Percentiles rank a stretch among this genome's conserved stretches.
These are phyloP conservation scores for Bufo gargarizans DNA, from an alignment of 2,113 vertebrate genomes.

Conservation along the genomic window DNA sequence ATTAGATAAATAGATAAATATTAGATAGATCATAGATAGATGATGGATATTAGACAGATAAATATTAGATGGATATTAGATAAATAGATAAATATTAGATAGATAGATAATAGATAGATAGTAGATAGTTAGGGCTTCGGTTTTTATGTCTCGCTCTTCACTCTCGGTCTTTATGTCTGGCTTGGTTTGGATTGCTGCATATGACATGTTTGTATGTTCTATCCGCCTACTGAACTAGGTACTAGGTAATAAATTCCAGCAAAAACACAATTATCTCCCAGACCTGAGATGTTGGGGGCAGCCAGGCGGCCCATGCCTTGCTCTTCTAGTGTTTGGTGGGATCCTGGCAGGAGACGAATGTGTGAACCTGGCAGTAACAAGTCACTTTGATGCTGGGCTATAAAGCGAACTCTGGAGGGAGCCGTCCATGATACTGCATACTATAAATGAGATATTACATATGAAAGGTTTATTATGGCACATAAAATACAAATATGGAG, in stretches of 20 bases:
- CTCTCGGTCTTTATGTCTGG: neutral
- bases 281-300: neutral
- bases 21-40: too few species aligned
- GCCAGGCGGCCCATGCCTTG: neutral
- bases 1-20: too few species aligned
- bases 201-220: neutral
- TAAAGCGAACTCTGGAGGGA: conserved; percentile 3
- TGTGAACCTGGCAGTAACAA: neutral
- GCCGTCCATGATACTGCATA: conserved; percentile 1
- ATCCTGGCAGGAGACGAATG: conserved; percentile 18
- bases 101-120: too few species aligned
- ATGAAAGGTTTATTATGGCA: conserved; percentile 49
- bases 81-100: too few species aligned
- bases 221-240: neutral
- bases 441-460: conserved; percentile 51
- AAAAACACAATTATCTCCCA: neutral
- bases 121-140: too few species aligned
- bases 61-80: too few species aligned
- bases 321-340: neutral
- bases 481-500: conserved; percentile 53
- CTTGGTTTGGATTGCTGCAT: neutral
- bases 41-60: too few species aligned
- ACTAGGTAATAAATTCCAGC: neutral
- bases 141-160: too few species aligned
- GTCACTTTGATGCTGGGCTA: conserved; percentile 27